Conservation (phyloP, 2,888 invertebrate genomes). For the Copidosoma aretas region DNA sequence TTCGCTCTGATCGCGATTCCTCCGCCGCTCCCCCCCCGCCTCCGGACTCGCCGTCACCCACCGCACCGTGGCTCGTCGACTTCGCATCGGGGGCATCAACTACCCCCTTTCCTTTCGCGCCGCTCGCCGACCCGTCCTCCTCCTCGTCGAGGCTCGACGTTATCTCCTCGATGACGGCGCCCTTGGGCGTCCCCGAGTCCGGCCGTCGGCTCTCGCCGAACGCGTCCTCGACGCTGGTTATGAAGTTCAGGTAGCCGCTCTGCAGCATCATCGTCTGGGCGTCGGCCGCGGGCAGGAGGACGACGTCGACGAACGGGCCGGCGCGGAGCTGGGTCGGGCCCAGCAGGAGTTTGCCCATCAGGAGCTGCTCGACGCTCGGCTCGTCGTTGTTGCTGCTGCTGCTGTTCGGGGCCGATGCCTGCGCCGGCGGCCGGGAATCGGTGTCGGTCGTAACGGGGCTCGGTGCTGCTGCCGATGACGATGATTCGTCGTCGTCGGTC, state of each 20-base stretch:
- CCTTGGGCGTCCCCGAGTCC: constrained; percentile 42
- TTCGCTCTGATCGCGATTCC: too few relatives aligned
- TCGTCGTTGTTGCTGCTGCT: constrained; percentile 4
- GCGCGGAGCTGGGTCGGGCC: not conserved
- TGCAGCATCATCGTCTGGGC: constrained; percentile 42
- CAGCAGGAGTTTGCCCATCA: constrained; percentile 19
- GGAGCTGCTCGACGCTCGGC: constrained; percentile 32
- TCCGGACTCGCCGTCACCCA: not conserved
- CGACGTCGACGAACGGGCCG: constrained; percentile 17
- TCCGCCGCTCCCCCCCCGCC: too few relatives aligned
- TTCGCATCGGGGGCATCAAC: not conserved
- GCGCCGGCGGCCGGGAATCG: too few relatives aligned
- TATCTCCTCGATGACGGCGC: constrained; percentile 57
- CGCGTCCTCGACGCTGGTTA: constrained; percentile 54
- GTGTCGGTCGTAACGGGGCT: not conserved
- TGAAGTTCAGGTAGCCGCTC: constrained; percentile 52
- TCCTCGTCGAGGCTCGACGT: constrained; percentile 43
- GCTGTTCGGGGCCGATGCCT: not conserved
- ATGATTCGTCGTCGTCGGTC: not conserved
- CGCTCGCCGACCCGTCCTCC: not conserved
- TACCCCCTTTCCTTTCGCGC: not conserved
- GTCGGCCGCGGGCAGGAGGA: constrained; percentile 17
- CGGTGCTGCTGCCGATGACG: too few relatives aligned
- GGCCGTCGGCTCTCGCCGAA: not conserved
- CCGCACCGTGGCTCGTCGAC: not conserved